A percentile compares a stretch with the other conserved stretches of the same genome.
Conservation (phyloP, 2,888 invertebrate genomes). For the Omphaloscelis lunosa region DNA sequence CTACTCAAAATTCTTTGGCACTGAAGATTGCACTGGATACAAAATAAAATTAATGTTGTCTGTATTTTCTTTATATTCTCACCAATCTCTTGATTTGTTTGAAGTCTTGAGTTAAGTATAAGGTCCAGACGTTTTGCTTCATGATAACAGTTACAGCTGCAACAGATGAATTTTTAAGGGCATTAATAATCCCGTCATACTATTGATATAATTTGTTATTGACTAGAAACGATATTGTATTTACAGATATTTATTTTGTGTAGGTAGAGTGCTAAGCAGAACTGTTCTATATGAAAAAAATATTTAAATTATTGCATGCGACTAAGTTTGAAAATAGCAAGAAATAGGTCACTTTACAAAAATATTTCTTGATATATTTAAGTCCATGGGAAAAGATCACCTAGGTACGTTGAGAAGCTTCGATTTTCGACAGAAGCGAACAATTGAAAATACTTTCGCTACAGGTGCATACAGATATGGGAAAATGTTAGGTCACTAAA, state of each 20-base stretch:
- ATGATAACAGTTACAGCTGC: conserved; percentile 74
- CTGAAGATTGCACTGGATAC: conserved; percentile 63
- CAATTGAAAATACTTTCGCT: not conserved
- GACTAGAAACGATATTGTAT: conserved; percentile 42
- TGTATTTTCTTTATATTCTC: conserved; percentile 53
- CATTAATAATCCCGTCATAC: conserved; percentile 25
- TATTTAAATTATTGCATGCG: conserved; percentile 48
- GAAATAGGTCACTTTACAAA: not conserved
- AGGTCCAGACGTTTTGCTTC: conserved; percentile 72
- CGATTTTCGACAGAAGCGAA: not conserved
- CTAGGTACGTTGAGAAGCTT: conserved; percentile 2
- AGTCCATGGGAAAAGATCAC: not conserved
- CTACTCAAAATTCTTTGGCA: conserved; percentile 63
- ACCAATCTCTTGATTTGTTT: conserved; percentile 62
- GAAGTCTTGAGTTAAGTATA: conserved; percentile 77
- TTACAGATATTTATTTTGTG: conserved; percentile 45
- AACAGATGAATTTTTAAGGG: conserved; percentile 66
- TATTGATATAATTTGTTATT: conserved; percentile 28
- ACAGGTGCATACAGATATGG: not conserved
- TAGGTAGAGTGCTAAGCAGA: conserved; percentile 35
- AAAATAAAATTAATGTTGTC: conserved; percentile 42
- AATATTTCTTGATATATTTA: conserved; percentile 5
- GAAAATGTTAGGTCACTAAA: not conserved
- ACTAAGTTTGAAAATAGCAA: conserved; percentile 27
- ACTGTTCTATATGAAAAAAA: conserved; percentile 20